These are phyloP conservation scores for Calosoma granatense DNA, from an alignment of 1,140 invertebrate genomes.

Conservation along the genomic window DNA sequence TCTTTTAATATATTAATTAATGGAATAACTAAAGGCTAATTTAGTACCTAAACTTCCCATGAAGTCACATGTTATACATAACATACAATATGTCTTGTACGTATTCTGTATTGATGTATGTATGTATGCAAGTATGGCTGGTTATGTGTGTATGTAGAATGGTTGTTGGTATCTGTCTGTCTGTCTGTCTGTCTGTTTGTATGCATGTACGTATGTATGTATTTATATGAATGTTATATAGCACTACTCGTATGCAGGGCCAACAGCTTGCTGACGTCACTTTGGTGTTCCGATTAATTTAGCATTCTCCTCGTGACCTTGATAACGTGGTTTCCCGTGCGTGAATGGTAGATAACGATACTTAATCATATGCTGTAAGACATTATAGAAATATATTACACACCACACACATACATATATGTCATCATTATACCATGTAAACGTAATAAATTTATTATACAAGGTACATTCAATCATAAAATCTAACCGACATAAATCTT, in stretches of 20 bases:
- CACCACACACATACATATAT: not conserved
- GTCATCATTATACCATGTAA: not conserved
- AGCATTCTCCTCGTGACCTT: conserved; percentile 48
- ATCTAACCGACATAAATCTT: too few species aligned
- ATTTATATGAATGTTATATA: too few species aligned
- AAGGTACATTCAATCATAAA: too few species aligned
- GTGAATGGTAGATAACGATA: conserved; percentile 98
- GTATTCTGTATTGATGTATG: too few species aligned
- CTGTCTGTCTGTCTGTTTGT: too few species aligned
- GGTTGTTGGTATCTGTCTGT: too few species aligned
- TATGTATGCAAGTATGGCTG: too few species aligned
- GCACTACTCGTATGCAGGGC: too few species aligned
- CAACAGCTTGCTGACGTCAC: conserved; percentile 36
- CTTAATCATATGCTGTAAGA: conserved; percentile 97
- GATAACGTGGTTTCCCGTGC: conserved; percentile 91
- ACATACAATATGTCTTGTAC: too few species aligned
- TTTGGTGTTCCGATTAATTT: conserved; percentile 45
- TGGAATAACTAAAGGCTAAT: not conserved
- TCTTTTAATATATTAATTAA: not conserved
- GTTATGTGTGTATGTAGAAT: too few species aligned
- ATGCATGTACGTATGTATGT: too few species aligned
- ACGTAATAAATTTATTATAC: not conserved
- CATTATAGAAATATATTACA: conserved; percentile 27
- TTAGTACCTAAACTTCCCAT: not conserved
- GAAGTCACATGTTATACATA: not conserved